Evolutionary conservation across 2,888 invertebrate species (phyloP).

Genomic region (Patella ulyssiponensis): DNA sequence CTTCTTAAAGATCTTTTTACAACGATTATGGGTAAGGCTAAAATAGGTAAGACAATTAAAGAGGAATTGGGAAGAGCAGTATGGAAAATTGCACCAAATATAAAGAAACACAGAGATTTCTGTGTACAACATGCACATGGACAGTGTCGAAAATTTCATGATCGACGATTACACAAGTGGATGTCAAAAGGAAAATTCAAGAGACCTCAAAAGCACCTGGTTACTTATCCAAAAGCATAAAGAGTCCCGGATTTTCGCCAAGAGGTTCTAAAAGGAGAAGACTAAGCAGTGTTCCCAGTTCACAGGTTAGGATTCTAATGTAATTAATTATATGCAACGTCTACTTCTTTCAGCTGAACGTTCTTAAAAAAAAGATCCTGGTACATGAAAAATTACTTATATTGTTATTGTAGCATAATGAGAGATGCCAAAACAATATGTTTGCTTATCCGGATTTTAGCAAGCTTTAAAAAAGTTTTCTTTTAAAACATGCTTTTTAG

Average conservation of each 20-base stretch:
- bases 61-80: neutral
- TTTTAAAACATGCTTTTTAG: too few species aligned
- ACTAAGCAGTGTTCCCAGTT: neutral
- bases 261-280: neutral
- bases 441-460: too few species aligned
- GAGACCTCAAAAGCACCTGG: neutral
- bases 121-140: neutral
- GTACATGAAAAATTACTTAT: too few species aligned
- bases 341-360: too few species aligned
- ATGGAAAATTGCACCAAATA: neutral
- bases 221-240: neutral
- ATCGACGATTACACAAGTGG: neutral
- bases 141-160: neutral
- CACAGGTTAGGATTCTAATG: neutral
- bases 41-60: neutral
- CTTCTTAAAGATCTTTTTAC: neutral
- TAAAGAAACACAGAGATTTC: neutral
- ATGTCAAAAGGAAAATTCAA: neutral
- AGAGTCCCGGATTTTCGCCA: neutral
- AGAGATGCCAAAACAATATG: too few species aligned
- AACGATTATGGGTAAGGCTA: neutral
- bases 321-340: neutral
- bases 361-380: too few species aligned
- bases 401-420: too few species aligned
- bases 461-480: too few species aligned